Percentiles rank a stretch among this genome's conserved stretches.
These are phyloP conservation scores for Chrysolina oricalcia DNA, from an alignment of 2,888 invertebrate species.

Conservation along the genomic window DNA sequence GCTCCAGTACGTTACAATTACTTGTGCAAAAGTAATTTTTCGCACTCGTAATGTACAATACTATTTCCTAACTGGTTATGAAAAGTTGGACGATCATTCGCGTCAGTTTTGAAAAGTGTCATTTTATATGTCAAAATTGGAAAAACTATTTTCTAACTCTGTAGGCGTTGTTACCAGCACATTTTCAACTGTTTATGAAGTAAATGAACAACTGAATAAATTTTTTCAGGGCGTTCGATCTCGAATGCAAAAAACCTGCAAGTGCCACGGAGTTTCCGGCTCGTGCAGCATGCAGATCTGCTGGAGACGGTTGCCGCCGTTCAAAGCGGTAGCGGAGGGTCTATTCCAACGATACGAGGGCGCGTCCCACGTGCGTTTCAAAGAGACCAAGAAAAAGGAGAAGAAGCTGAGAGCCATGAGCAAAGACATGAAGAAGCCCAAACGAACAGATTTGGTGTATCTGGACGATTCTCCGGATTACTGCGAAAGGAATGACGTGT, in stretches of 20 bases:
- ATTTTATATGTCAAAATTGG: no score
- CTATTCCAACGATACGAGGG: slow-evolving; percentile 89
- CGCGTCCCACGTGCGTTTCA: slow-evolving; percentile 86
- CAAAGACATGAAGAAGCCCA: slow-evolving; percentile 88
- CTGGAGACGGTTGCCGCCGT: slow-evolving; percentile 88
- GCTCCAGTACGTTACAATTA: no score
- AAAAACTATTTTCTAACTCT: no score
- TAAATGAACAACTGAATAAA: no score
- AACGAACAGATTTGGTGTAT: slow-evolving; percentile 92
- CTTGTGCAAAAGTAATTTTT: no score
- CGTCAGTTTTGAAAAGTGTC: no score
- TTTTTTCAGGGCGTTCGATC: slow-evolving; percentile 78
- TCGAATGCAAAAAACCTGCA: slow-evolving; percentile 90
- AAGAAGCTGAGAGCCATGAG: slow-evolving; percentile 82
- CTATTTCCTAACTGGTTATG: no score
- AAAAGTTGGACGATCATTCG: no score
- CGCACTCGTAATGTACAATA: no score
- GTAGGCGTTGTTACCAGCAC: no score
- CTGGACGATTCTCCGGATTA: slow-evolving; percentile 94
- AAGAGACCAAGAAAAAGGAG: slow-evolving; percentile 76
- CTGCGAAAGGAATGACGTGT: slow-evolving; percentile 90
- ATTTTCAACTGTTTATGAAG: no score
- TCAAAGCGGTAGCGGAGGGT: slow-evolving; percentile 84
- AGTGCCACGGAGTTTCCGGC: slow-evolving; percentile 95
- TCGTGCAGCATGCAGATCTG: slow-evolving; percentile 93